Evolutionary conservation across 2,888 invertebrate genomes (phyloP).

Genomic region (Thalpophila matura): DNA sequence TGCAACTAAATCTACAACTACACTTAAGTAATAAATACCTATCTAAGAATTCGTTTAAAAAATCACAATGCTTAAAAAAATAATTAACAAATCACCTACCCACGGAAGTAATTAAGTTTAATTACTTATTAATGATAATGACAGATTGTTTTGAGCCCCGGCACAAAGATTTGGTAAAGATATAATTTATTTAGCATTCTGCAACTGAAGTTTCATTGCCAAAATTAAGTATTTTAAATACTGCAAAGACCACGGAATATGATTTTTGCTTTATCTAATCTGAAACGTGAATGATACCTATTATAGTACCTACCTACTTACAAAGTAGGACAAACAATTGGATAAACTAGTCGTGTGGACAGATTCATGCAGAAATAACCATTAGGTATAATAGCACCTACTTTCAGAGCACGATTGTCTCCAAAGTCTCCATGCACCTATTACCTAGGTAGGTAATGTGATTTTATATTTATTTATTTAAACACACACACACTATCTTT

Average conservation of each 20-base stretch:
- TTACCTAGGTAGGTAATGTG: too few relatives aligned
- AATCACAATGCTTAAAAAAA: slow-evolving; percentile 9
- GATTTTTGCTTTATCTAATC: slow-evolving; percentile 8
- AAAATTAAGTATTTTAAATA: slow-evolving; percentile 37
- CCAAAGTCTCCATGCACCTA: too few relatives aligned
- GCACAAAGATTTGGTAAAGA: slow-evolving; percentile 40
- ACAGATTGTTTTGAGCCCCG: slow-evolving; percentile 27
- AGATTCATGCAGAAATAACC: too few relatives aligned
- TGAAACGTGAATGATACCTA: neutral
- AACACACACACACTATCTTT: too few relatives aligned
- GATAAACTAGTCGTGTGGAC: too few relatives aligned
- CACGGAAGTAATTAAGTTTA: slow-evolving; percentile 48
- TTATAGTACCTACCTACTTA: neutral
- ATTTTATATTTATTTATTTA: too few relatives aligned
- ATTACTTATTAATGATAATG: slow-evolving; percentile 44
- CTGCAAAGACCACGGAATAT: neutral
- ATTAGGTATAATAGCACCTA: too few relatives aligned
- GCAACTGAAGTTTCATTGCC: slow-evolving; percentile 47
- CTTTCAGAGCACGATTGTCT: too few relatives aligned
- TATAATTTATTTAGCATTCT: slow-evolving; percentile 48
- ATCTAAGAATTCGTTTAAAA: too few relatives aligned
- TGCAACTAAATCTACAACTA: neutral
- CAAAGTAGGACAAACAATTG: too few relatives aligned
- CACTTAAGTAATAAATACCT: too few relatives aligned
- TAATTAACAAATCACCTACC: slow-evolving; percentile 1